Evolutionary conservation across 2,113 vertebrate genomes (phyloP).

Genomic region (Eulacestoma nigropectus): DNA sequence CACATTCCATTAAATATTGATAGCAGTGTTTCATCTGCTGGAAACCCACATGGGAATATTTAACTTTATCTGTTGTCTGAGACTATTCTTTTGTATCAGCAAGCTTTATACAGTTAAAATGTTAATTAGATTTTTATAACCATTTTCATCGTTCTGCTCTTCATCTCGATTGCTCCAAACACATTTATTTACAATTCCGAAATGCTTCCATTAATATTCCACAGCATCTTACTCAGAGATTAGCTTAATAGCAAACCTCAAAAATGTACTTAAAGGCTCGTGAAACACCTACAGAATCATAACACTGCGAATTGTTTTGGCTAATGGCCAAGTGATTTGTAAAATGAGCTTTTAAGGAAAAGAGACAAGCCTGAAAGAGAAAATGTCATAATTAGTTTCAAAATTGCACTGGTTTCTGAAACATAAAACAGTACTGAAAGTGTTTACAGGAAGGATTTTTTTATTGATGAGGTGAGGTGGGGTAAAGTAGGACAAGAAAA

Average conservation of each 20-base stretch:
- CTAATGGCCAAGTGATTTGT: constrained; percentile 40
- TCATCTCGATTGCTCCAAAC: constrained; percentile 66
- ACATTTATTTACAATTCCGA: constrained; percentile 75
- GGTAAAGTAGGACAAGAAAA: not conserved
- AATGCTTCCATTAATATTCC: constrained; percentile 70
- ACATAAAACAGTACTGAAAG: not conserved
- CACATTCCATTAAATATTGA: constrained; percentile 74
- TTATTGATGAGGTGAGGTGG: not conserved
- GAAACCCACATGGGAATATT: constrained; percentile 63
- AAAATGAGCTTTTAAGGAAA: constrained; percentile 31
- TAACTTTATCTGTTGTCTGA: constrained; percentile 72
- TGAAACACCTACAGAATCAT: constrained; percentile 56
- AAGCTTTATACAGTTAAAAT: constrained; percentile 72
- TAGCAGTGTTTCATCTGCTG: constrained; percentile 62
- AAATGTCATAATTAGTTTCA: not conserved
- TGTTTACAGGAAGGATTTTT: not conserved
- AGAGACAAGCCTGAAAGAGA: not conserved
- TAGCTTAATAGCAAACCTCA: constrained; percentile 59
- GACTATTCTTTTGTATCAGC: constrained; percentile 55
- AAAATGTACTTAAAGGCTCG: constrained; percentile 64
- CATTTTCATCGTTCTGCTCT: constrained; percentile 66
- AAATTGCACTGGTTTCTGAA: not conserved
- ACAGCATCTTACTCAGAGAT: constrained; percentile 38
- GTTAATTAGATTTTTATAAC: constrained; percentile 78
- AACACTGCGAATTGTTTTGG: not conserved